Base-by-base conservation (phyloP, 2,113 vertebrate genomes). In the Lynx canadensis region DNA sequence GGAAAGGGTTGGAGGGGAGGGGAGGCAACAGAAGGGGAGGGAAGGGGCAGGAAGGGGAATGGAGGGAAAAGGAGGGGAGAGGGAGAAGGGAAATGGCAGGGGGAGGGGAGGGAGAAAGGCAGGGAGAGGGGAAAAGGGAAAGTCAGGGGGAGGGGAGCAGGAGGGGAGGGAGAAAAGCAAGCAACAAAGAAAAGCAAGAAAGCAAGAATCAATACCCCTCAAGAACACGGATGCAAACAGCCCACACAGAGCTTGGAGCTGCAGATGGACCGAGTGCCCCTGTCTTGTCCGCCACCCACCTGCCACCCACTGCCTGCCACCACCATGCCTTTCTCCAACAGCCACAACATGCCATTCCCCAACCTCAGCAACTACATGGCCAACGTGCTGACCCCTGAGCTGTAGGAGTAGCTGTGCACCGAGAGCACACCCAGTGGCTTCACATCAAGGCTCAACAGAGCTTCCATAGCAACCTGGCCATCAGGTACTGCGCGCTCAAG, bases 351-450 rank as follows among this genome's bases (percentile, higher is more conserved):
- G 82, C 11, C 99, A 98, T 99, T 97, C 97, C 99, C 99, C 0
- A 99, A 99, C 98, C 99, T 99, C 97, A 99, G 99, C 99, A 99
- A 99, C 97, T 98, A 99, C 96, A 99, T 99, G 99, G 99, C 99
- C 94, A 99, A 99, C 95, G 96, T 99, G 90, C 98, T 99, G 98
- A 99, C 99, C 88, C 96, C 73, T 33, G 99, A 98, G 29, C 96
- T 99, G 97, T 99, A 99, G 97, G 97, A 98, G 68, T 98, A 98
- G 74, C 98, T 99, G 98, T 98, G 99, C 97, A 98, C 98, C 98
- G 99, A 99, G 94, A 95, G 99, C 98, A 99, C 99, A 3, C 91
- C 99, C 91, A 99, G 99, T 84, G 99, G 99, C 95, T 99, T 99
- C 98, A 99, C 99, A 3, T 99, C 98, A 99, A 99, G 93, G 99